Conservation (phyloP, 2,888 invertebrate genomes). For the Leptopilina syphax region DNA sequence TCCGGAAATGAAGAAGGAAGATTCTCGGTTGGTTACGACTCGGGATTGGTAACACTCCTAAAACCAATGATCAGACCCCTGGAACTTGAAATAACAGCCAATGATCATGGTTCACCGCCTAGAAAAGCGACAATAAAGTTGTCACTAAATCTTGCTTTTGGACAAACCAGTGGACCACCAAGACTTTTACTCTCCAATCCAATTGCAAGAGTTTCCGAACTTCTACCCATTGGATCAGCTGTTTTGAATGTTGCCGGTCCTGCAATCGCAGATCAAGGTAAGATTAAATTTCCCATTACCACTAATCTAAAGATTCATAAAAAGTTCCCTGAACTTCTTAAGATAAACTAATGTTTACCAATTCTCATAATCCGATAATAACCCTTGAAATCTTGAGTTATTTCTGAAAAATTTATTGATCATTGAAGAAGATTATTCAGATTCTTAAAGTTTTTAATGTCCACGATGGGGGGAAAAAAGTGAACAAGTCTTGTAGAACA, state of each 20-base stretch:
- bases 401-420: conserved; percentile 15
- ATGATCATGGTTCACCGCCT: conserved; percentile 89
- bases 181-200: conserved; percentile 88
- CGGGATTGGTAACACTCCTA: conserved; percentile 87
- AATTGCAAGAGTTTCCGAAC: conserved; percentile 87
- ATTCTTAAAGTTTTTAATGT: not conserved
- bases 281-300: conserved; percentile 60
- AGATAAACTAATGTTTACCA: conserved; percentile 13
- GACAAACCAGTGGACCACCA: conserved; percentile 89
- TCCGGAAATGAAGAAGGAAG: conserved; percentile 89
- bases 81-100: conserved; percentile 89
- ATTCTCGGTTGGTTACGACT: conserved; percentile 88
- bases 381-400: conserved; percentile 8
- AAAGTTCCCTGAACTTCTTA: not conserved
- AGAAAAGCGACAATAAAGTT: conserved; percentile 84
- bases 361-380: conserved; percentile 38
- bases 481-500: conserved; percentile 23
- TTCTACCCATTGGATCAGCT: conserved; percentile 85
- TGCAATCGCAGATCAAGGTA: conserved; percentile 83
- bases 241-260: conserved; percentile 89
- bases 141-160: conserved; percentile 82
- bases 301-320: conserved; percentile 48
- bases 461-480: not conserved
- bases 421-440: conserved; percentile 2
- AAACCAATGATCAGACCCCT: conserved; percentile 79